Conservation (phyloP, 2,113 vertebrate species). For the Dicerorhinus sumatrensis region DNA sequence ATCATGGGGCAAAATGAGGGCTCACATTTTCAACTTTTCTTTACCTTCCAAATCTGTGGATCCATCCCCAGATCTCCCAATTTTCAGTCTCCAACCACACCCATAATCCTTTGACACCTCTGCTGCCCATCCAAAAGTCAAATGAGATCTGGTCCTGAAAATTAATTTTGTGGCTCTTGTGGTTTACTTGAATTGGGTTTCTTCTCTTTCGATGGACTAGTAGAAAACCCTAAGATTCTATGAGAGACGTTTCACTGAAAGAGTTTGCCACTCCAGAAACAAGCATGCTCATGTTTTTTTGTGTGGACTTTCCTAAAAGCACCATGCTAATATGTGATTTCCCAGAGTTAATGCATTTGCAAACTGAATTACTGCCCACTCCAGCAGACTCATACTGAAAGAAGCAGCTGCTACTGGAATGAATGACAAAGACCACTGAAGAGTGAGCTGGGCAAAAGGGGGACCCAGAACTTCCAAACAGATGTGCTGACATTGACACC, state of each 20-base stretch:
- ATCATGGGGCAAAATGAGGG: not conserved
- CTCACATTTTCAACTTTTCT: not conserved
- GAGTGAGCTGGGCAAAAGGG: not conserved
- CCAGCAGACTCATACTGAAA: not conserved
- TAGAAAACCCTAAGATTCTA: not conserved
- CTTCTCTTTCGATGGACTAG: not conserved
- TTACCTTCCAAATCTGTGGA: not conserved
- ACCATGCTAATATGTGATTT: not conserved
- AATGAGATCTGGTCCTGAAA: not conserved
- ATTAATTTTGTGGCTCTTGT: not conserved
- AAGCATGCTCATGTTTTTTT: not conserved
- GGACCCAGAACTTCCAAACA: not conserved
- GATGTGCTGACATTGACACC: not conserved
- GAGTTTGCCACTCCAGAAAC: not conserved
- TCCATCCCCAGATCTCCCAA: not conserved
- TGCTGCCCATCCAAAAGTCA: not conserved
- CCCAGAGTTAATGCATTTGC: not conserved
- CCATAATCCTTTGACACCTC: not conserved
- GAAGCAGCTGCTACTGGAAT: not conserved
- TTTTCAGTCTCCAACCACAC: not conserved
- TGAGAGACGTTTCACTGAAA: not conserved
- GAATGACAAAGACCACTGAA: not conserved
- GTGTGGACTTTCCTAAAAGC: not conserved
- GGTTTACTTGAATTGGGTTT: not conserved
- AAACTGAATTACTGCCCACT: slow-evolving; percentile 8